Evolutionary conservation across 1,140 invertebrate species (phyloP).

Genomic region (Ceratosolen solmsi): DNA sequence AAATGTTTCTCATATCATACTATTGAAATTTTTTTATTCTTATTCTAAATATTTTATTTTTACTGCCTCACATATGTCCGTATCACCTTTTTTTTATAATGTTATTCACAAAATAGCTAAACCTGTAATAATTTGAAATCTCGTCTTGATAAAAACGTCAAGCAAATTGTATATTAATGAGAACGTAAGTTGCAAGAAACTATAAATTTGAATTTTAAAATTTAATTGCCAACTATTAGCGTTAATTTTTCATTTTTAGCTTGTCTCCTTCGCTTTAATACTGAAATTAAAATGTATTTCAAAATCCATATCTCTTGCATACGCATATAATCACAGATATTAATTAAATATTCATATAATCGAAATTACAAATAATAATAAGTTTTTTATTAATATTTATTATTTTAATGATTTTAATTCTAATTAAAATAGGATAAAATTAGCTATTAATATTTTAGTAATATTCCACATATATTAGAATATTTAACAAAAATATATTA

Average conservation of each 20-base stretch:
- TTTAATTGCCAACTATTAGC: not conserved
- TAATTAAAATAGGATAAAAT: too few species aligned
- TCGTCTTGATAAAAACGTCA: not conserved
- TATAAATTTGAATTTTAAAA: not conserved
- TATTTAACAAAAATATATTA: too few species aligned
- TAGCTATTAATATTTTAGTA: too few species aligned
- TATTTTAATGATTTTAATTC: too few species aligned
- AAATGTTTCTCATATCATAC: slow-evolving; percentile 20
- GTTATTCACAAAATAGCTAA: not conserved
- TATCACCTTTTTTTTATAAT: not conserved
- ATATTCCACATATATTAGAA: too few species aligned
- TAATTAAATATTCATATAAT: too few species aligned
- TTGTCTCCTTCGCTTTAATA: too few species aligned
- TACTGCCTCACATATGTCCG: not conserved
- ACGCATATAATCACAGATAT: too few species aligned
- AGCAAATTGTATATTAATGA: not conserved
- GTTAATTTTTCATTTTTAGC: not conserved
- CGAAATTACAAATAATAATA: too few species aligned
- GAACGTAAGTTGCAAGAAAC: not conserved
- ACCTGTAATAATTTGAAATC: not conserved
- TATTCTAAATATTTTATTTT: not conserved
- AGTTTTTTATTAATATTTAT: too few species aligned
- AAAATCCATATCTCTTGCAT: too few species aligned
- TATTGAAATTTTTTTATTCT: not conserved
- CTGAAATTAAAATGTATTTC: not conserved